Evolutionary conservation across 2,113 vertebrate species (phyloP).

Genomic region (Siphamia tubifer): DNA sequence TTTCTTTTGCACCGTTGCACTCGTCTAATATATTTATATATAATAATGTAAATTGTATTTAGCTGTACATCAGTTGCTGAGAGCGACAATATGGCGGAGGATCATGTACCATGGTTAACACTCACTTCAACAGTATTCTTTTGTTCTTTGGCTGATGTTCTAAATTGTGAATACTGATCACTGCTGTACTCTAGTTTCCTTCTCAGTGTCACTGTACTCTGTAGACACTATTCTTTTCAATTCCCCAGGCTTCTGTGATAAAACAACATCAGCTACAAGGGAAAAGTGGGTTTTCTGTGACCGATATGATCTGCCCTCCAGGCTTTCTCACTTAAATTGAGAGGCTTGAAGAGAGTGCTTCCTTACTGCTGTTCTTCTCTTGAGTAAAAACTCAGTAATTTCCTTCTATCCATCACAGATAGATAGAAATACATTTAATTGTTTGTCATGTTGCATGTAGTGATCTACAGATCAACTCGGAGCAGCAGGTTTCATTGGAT

Average conservation of each 20-base stretch:
- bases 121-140: background rate
- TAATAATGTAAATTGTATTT: too few species aligned
- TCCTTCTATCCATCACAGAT: conserved; percentile 30
- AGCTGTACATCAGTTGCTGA: too few species aligned
- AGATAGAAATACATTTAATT: conserved; percentile 28
- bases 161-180: background rate
- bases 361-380: conserved; percentile 7
- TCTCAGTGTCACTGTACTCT: background rate
- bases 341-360: background rate
- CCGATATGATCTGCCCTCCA: conserved; percentile 47
- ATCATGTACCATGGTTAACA: too few species aligned
- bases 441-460: conserved; percentile 36
- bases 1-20: background rate
- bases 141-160: background rate
- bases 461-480: conserved; percentile 26
- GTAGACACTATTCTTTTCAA: conserved; percentile 5
- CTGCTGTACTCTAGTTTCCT: conserved; percentile 13
- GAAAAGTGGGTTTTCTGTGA: conserved; percentile 16
- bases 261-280: conserved; percentile 30
- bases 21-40: too few species aligned
- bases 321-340: conserved; percentile 30
- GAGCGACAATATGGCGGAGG: too few species aligned
- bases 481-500: conserved; percentile 1
- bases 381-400: conserved; percentile 11
- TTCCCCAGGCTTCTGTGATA: conserved; percentile 42